Percentiles rank a stretch among this genome's conserved stretches.
These are phyloP conservation scores for Cataglyphis livida DNA, from an alignment of 2,888 invertebrate species.

Conservation along the genomic window DNA sequence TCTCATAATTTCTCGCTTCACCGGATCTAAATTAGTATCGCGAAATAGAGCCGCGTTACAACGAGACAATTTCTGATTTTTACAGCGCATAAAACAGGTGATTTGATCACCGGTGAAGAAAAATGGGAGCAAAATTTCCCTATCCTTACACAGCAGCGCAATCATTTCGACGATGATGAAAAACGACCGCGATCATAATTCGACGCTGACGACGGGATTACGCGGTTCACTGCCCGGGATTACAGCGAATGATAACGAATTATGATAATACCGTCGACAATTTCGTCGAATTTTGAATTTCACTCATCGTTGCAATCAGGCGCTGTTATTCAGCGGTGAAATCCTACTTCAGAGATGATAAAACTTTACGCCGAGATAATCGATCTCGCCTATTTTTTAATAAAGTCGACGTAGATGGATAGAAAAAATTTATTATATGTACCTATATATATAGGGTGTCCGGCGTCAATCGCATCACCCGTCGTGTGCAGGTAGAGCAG, in stretches of 20 bases:
- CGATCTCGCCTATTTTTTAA: background rate
- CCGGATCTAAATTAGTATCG: background rate
- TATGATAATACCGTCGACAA: conserved; percentile 39
- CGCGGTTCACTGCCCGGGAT: background rate
- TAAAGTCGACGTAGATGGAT: background rate
- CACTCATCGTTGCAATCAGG: background rate
- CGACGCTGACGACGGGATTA: conserved; percentile 30
- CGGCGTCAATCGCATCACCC: no score
- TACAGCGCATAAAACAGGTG: conserved; percentile 49
- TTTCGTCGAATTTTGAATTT: conserved; percentile 20
- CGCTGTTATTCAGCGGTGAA: background rate
- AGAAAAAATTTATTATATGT: background rate
- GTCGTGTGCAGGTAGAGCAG: no score
- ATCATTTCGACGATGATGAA: conserved; percentile 27
- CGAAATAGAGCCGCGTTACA: conserved; percentile 21
- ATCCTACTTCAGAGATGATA: background rate
- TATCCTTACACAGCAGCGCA: background rate
- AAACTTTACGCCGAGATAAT: background rate
- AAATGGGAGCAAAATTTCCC: background rate
- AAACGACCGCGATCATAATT: conserved; percentile 48
- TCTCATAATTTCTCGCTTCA: conserved; percentile 29
- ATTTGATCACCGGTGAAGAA: conserved; percentile 36
- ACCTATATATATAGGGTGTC: no score
- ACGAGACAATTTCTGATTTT: conserved; percentile 51
- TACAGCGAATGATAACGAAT: conserved; percentile 31